These are phyloP conservation scores for Helostoma temminkii DNA, from an alignment of 2,797 vertebrate genomes.

Conservation along the genomic window DNA sequence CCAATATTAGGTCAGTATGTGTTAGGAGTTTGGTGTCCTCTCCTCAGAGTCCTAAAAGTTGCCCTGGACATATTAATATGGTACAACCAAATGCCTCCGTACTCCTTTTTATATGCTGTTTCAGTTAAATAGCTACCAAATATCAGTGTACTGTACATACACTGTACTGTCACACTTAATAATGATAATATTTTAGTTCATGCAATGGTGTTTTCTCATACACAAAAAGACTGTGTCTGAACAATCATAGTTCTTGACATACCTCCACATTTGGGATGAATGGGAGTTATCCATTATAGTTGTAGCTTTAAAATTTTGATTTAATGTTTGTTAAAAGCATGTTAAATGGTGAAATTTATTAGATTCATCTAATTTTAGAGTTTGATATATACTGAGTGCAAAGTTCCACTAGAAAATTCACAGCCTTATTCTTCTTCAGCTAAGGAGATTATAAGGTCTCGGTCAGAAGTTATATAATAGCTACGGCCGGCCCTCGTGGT, in stretches of 20 bases:
- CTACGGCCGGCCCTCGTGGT: slow-evolving; percentile 40
- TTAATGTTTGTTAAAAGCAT: no score
- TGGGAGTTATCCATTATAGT: background rate
- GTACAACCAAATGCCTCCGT: background rate
- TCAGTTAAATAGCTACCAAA: background rate
- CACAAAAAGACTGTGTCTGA: background rate
- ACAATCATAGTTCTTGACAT: background rate
- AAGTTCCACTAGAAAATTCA: slow-evolving; percentile 12
- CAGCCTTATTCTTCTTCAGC: slow-evolving; percentile 32
- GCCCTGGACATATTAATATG: background rate
- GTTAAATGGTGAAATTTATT: background rate
- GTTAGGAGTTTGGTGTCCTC: background rate
- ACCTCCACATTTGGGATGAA: background rate
- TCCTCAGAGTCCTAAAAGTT: background rate
- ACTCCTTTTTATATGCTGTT: background rate
- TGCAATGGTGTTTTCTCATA: no score
- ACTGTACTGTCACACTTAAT: no score
- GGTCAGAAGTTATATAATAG: slow-evolving; percentile 66
- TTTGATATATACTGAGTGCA: background rate
- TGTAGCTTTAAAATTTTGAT: no score
- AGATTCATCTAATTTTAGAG: background rate
- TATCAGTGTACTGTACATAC: background rate
- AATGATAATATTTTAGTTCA: no score
- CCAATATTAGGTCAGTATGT: background rate
- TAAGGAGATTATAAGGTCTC: slow-evolving; percentile 47